Evolutionary conservation across 2,797 vertebrate species (phyloP), one percentile per base, ranked within the genome.

Genomic region (Enteromius afrohamiltoni): DNA sequence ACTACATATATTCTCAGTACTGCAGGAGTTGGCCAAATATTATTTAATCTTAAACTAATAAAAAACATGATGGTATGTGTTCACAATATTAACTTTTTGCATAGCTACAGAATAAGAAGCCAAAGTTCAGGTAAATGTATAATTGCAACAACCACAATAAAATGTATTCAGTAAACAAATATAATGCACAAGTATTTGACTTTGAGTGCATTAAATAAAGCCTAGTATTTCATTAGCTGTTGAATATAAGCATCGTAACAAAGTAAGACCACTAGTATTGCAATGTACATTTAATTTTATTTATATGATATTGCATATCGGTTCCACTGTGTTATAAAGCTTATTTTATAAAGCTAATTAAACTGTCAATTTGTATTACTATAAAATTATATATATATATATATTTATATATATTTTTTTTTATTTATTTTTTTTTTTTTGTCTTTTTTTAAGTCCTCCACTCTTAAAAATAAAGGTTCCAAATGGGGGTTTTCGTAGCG

Each of bases 181-280:
- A 53, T 17, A 34, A 31, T 34, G 10, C 29, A 53, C 6, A 55
- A 74, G 3, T 55, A 58, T 73, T 53, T 73, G 47, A 53, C 16
- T 21, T 34, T 21, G n/a, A n/a, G 45, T 51, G 11, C 45, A 73
- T 73, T 47, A 73, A 1, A 58, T 58, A 70, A 17, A 71, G 29
- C 21, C 1, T 42, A 21, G 4, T 2, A 21, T 40, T 40, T 23
- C 40, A 23, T 4, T 9, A 55, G 21, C 17, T 75, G 7, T 51
- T 73, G 19, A 73, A 73, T 55, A 51, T n/a, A 21, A 37, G 49
- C 49, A 55, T 69, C 37, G 42, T 69, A 69, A 45, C n/a, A 69
- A 69, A 68, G 37, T 68, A 70, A 34, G 51, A 37, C 13, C 49
- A 34, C 21, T 9, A 21, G n/a, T 47, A 26, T 47, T 34, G 26